Conservation (phyloP, 1,140 invertebrate genomes). For the Drosophila azteca region DNA sequence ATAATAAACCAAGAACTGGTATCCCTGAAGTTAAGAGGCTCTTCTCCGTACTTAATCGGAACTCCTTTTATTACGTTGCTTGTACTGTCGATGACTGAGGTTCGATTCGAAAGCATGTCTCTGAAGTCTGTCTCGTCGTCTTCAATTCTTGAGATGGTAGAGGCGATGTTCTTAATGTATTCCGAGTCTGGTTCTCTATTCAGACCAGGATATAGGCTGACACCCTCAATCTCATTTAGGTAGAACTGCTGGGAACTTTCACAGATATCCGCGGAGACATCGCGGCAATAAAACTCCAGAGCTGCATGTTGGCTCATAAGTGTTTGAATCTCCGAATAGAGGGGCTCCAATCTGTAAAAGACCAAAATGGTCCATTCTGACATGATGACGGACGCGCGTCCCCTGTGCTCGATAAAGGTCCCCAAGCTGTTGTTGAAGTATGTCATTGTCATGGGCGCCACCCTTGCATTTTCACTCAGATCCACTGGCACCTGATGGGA, state of each 20-base stretch:
- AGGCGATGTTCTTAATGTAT: no score
- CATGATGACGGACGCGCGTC: conserved; percentile 12
- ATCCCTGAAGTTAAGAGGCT: not conserved
- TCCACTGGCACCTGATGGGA: not conserved
- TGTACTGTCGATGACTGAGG: conserved; percentile 2
- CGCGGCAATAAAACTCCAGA: not conserved
- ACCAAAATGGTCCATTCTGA: conserved; percentile 11
- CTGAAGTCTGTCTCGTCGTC: not conserved
- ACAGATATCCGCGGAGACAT: rapidly evolving
- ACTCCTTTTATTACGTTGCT: not conserved
- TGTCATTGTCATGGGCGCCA: conserved; percentile 6
- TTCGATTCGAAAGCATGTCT: not conserved
- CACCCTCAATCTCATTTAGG: not conserved
- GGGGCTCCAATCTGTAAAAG: not conserved
- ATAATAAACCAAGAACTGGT: rapidly evolving
- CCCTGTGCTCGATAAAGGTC: conserved; percentile 14
- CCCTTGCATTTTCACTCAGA: not conserved
- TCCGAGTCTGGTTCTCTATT: not conserved
- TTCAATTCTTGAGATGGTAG: no score
- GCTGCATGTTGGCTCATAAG: not conserved
- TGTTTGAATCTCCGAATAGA: not conserved
- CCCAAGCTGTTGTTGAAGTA: conserved; percentile 25
- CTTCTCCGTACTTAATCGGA: not conserved
- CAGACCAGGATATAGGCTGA: not conserved
- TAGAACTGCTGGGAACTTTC: not conserved